Evolutionary conservation across 2,797 vertebrate species (phyloP).

Genomic region (Pangasius djambal): DNA sequence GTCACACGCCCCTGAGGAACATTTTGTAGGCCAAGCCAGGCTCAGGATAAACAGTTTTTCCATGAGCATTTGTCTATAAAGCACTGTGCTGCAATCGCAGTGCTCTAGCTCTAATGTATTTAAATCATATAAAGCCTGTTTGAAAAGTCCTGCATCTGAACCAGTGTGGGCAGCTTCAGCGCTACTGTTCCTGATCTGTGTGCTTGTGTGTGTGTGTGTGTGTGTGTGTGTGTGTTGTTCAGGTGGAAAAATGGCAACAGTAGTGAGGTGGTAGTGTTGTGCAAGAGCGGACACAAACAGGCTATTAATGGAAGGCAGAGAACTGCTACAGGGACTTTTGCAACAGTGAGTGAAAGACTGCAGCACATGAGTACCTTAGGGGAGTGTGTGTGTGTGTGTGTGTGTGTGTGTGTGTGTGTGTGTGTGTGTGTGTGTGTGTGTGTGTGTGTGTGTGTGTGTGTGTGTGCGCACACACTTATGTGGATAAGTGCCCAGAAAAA

Average conservation of each 20-base stretch:
- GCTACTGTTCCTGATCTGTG: background rate
- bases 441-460: slow-evolving; percentile 2
- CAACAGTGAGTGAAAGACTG: slow-evolving; percentile 39
- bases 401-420: background rate
- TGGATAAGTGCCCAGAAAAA: background rate
- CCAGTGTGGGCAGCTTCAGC: slow-evolving; percentile 12
- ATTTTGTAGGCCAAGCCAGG: slow-evolving; percentile 13
- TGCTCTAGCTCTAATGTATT: background rate
- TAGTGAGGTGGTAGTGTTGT: slow-evolving; percentile 34
- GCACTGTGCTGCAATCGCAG: background rate
- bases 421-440: background rate
- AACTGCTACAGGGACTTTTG: slow-evolving; percentile 30
- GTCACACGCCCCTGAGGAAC: slow-evolving; percentile 30
- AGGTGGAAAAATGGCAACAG: slow-evolving; percentile 18
- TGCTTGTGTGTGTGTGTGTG: background rate
- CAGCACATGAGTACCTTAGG: slow-evolving; percentile 26
- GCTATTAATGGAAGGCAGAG: slow-evolving; percentile 54
- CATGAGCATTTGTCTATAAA: slow-evolving; percentile 4
- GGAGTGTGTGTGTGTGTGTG: slow-evolving; percentile 1
- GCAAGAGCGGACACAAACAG: slow-evolving; percentile 50
- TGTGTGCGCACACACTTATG: background rate
- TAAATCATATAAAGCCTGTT: background rate
- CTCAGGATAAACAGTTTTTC: background rate
- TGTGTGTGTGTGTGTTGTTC: background rate
- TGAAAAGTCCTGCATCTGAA: background rate